Evolutionary conservation across 2,888 invertebrate genomes (phyloP).

Genomic region (Napeogenes inachia): DNA sequence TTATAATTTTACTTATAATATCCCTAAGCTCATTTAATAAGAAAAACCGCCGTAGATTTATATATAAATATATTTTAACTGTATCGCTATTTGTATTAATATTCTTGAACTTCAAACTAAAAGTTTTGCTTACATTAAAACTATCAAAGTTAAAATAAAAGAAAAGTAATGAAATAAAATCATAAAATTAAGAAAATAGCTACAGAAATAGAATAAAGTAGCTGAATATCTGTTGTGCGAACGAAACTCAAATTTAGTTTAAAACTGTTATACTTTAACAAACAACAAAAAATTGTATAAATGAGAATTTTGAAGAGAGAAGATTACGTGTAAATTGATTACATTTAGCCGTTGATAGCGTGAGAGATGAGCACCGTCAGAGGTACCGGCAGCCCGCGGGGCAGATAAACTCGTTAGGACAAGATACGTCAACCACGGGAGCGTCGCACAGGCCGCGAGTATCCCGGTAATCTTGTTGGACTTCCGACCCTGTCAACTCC

Average conservation of each 20-base stretch:
- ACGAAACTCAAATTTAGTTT: neutral
- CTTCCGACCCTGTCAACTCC: conserved; percentile 63
- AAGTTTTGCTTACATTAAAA: too few species aligned
- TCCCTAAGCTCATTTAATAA: too few species aligned
- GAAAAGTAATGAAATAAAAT: too few species aligned
- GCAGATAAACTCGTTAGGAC: conserved; percentile 75
- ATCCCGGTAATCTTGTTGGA: conserved; percentile 71
- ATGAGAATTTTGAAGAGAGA: conserved; percentile 28
- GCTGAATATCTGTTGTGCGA: neutral
- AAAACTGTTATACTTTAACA: neutral
- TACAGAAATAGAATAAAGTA: too few species aligned
- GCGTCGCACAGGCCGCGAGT: conserved; percentile 53
- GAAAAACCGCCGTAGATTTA: too few species aligned
- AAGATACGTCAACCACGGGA: conserved; percentile 58
- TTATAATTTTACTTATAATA: too few species aligned
- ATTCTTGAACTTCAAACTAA: too few species aligned
- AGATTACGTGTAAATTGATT: conserved; percentile 52
- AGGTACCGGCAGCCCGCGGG: conserved; percentile 64
- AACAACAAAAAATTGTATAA: conserved; percentile 12
- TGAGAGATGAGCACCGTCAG: conserved; percentile 60
- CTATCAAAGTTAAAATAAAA: too few species aligned
- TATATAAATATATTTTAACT: too few species aligned
- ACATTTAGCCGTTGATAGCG: conserved; percentile 58
- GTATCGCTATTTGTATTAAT: too few species aligned
- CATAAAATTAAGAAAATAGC: too few species aligned